Percentiles rank a stretch among this genome's conserved stretches.
These are phyloP conservation scores for Zaprionus gabonicus DNA, from an alignment of 1,140 invertebrate genomes.

Conservation along the genomic window DNA sequence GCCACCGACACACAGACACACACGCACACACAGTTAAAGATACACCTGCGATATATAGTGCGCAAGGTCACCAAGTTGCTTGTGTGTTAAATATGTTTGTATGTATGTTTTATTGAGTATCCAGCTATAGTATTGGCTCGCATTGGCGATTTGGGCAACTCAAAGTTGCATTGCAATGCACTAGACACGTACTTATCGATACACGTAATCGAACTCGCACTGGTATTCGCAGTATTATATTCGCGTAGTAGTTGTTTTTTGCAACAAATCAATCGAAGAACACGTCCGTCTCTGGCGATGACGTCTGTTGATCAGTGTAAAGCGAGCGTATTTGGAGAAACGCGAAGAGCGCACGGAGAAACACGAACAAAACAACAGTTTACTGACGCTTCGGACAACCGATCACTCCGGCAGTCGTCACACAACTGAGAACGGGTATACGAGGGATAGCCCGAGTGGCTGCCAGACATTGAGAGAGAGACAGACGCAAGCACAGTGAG, in stretches of 20 bases:
- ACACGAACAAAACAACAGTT: constrained; percentile 11
- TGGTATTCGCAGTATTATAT: constrained; percentile 31
- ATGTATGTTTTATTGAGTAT: constrained; percentile 22
- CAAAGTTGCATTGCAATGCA: constrained; percentile 38
- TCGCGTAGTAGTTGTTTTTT: constrained; percentile 42
- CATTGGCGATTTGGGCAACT: constrained; percentile 26
- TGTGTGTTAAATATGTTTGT: constrained; percentile 14
- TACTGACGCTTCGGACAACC: constrained; percentile 32
- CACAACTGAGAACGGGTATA: constrained; percentile 36
- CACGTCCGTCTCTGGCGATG: constrained; percentile 72
- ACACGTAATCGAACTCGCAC: constrained; percentile 37
- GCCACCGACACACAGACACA: constrained; percentile 34
- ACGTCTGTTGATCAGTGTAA: constrained; percentile 66
- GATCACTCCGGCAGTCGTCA: constrained; percentile 42
- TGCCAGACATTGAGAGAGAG: not conserved
- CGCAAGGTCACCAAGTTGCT: constrained; percentile 27
- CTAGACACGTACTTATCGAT: constrained; percentile 72
- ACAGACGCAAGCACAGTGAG: not conserved
- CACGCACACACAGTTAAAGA: not conserved
- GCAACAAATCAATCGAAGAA: constrained; percentile 68
- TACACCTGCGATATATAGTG: constrained; percentile 15
- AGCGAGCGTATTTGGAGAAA: constrained; percentile 29
- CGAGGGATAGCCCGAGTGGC: constrained; percentile 5
- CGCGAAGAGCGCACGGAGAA: constrained; percentile 29
- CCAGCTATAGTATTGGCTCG: constrained; percentile 8